Conservation (phyloP, 2,113 vertebrate species). For the Hippolais icterina region DNA sequence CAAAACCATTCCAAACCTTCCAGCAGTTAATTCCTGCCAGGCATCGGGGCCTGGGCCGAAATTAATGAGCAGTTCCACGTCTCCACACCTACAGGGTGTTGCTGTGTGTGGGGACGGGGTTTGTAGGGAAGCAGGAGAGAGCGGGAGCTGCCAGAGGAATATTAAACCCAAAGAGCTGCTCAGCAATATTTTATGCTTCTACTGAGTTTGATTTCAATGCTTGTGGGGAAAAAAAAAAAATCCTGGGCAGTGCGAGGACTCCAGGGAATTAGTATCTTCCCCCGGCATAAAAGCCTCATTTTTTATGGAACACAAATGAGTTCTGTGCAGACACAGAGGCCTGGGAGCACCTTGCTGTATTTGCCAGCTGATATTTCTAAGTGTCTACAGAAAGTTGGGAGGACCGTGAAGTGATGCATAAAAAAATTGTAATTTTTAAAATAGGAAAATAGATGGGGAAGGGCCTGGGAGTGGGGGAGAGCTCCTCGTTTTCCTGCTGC, state of each 20-base stretch:
- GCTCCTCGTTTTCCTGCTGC: not conserved
- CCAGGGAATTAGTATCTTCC: not conserved
- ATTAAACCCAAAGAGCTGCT: not conserved
- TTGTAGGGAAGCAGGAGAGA: not conserved
- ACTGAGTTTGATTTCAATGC: not conserved
- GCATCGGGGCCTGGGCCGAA: not conserved
- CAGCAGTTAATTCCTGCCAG: not conserved
- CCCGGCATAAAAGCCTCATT: not conserved
- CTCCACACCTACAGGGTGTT: not conserved
- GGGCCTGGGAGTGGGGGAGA: not conserved
- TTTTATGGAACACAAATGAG: not conserved
- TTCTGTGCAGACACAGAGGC: not conserved
- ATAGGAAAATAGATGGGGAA: not conserved
- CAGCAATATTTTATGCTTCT: not conserved
- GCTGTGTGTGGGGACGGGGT: rapidly evolving
- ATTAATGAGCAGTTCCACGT: rapidly evolving
- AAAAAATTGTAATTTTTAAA: not conserved
- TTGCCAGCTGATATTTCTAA: not conserved
- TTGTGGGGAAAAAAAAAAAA: not conserved
- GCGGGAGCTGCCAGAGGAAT: not conserved
- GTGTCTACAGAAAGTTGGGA: not conserved
- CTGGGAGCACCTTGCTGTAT: not conserved
- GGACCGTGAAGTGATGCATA: not conserved
- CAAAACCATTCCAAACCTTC: not conserved
- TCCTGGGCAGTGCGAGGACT: not conserved